These are phyloP conservation scores for Octonoba sinensis DNA, from an alignment of 2,888 invertebrate species.

Conservation along the genomic window DNA sequence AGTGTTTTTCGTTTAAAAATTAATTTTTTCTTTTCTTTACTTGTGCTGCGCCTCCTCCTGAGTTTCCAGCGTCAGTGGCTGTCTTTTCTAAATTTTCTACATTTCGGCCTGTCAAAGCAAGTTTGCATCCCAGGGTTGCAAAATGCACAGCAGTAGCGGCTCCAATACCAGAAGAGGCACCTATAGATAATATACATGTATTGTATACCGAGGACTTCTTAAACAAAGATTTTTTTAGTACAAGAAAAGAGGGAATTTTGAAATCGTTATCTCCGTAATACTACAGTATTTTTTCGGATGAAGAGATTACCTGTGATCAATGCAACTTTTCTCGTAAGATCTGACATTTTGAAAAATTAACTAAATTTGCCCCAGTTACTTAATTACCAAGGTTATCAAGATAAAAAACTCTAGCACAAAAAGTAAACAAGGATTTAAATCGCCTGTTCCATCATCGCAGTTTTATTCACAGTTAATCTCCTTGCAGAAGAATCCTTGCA, in stretches of 20 bases:
- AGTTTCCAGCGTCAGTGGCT: slow-evolving; percentile 75
- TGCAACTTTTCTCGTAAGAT: slow-evolving; percentile 38
- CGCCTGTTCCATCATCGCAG: too few relatives aligned
- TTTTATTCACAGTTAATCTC: too few relatives aligned
- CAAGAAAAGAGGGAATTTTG: too few relatives aligned
- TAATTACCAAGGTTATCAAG: too few relatives aligned
- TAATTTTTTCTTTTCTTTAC: too few relatives aligned
- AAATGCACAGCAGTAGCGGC: slow-evolving; percentile 84
- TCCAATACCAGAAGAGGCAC: slow-evolving; percentile 89
- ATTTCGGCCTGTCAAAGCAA: slow-evolving; percentile 82
- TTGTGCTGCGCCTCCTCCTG: slow-evolving; percentile 21
- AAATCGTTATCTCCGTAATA: background rate
- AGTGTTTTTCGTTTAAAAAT: too few relatives aligned
- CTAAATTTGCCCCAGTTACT: background rate
- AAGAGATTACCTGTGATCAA: slow-evolving; percentile 44
- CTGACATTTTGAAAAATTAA: slow-evolving; percentile 14
- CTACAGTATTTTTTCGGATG: background rate
- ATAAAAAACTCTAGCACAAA: too few relatives aligned
- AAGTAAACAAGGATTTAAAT: too few relatives aligned
- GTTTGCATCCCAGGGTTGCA: slow-evolving; percentile 80
- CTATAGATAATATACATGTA: slow-evolving; percentile 69
- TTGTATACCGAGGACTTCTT: too few relatives aligned
- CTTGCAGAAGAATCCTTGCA: too few relatives aligned
- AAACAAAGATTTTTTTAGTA: too few relatives aligned
- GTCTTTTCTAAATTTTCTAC: slow-evolving; percentile 78